phyloP scores from a whole-genome alignment of 2,797 vertebrate genomes.

The Meda fulgida region DNA sequence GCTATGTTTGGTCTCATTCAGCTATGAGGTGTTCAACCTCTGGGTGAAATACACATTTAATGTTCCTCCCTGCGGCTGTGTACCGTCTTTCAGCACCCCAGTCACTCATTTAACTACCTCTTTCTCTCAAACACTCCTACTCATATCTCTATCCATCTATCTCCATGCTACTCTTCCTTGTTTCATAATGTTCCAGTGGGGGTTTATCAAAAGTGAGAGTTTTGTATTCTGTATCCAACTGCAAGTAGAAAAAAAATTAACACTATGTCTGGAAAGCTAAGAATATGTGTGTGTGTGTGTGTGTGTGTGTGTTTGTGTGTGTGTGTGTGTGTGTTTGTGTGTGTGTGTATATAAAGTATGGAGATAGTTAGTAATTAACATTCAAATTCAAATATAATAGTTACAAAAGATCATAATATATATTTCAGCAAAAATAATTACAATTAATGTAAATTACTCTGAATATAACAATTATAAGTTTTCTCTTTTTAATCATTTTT shows the following conservation, averaged over 20 bases:
- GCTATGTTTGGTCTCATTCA: constrained; percentile 35
- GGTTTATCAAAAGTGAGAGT: constrained; percentile 22
- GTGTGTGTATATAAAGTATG: no score
- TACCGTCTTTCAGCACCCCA: constrained; percentile 47
- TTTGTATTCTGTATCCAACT: not conserved
- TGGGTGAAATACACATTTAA: constrained; percentile 22
- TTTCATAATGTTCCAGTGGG: constrained; percentile 55
- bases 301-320: no score
- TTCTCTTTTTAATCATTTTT: not conserved
- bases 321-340: no score
- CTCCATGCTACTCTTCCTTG: constrained; percentile 64
- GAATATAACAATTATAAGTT: not conserved
- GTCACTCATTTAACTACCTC: constrained; percentile 53
- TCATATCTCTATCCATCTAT: constrained; percentile 53
- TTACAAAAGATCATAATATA: not conserved
- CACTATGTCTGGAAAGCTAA: not conserved
- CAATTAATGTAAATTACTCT: not conserved
- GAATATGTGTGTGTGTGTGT: no score
- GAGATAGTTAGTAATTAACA: no score
- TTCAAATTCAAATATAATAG: no score
- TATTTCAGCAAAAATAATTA: not conserved
- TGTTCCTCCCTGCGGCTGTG: not conserved
- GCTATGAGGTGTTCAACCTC: constrained; percentile 29
- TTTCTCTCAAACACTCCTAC: constrained; percentile 36
- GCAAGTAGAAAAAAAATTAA: not conserved